Evolutionary conservation across 2,888 invertebrate genomes (phyloP), one percentile per base, ranked within the genome.

Genomic region (Cetonia aurata): DNA sequence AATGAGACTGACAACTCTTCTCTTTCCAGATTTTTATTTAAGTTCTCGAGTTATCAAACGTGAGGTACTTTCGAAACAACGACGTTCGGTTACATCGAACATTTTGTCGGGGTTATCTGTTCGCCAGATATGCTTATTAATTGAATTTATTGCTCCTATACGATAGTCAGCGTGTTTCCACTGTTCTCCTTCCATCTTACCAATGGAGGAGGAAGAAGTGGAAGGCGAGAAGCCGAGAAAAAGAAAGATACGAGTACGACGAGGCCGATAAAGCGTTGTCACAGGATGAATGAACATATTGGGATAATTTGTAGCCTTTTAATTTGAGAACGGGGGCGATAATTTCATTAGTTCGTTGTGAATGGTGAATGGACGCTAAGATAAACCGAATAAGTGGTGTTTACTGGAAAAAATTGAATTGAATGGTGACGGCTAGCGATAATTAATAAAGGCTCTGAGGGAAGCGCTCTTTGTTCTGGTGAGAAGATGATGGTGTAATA

Each of bases 251-350:
- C n/a, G n/a, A n/a, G n/a, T n/a, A n/a, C n/a, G 25, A 25, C 25
- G 25, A 25, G 1, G 25, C 4, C 25, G 25, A 25, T 25, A 25
- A 25, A 25, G 25, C 25, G 25, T 17, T 12, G 44, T 42, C 15
- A 46, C n/a, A 10, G 8, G 25, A 60, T 46, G 48, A 48, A 60
- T 60, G 60, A 25, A 60, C 60, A 48, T 60, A 60, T 60, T 60
- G 60, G 60, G 60, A 60, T 60, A 60, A 60, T 60, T 60, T 60
- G 60, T 60, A 48, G 60, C 13, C 60, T 46, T 60, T 60, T 60
- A 60, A 60, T 60, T 60, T 60, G 44, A 17, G 60, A 46, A 60
- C 42, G 15, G 13, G 31, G 60, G 37, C 25, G 60, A 60, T 60
- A 60, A 44, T 25, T 60, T 60, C 48, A 60, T 60, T 60, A 60